Evolutionary conservation across 2,888 invertebrate species (phyloP).

Genomic region (Sminthurinus aureus): DNA sequence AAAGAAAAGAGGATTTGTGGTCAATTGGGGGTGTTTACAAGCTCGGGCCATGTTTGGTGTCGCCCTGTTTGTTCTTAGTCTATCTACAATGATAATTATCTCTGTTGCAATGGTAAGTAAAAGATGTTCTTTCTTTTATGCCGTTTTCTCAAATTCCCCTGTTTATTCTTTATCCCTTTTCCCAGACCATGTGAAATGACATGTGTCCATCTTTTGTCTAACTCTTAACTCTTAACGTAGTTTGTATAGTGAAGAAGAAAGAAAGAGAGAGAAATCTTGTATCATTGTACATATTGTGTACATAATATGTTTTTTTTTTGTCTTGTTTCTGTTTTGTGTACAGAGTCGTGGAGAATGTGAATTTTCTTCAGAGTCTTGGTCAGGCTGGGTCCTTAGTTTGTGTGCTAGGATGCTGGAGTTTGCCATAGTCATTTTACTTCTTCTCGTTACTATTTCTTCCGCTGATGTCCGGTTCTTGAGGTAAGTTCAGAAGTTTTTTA

Average conservation of each 20-base stretch:
- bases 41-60: conserved; percentile 60
- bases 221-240: background rate
- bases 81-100: conserved; percentile 60
- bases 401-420: conserved; percentile 60
- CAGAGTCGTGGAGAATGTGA: conserved; percentile 60
- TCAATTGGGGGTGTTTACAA: conserved; percentile 60
- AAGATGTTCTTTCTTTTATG: background rate
- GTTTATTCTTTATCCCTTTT: background rate
- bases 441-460: conserved; percentile 60
- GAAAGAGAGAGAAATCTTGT: background rate
- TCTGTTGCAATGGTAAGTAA: conserved; percentile 59
- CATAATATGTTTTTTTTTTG: background rate
- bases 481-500: conserved; percentile 50
- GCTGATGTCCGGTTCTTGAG: conserved; percentile 60
- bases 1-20: conserved; percentile 59
- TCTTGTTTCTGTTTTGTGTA: conserved; percentile 20
- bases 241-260: background rate
- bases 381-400: conserved; percentile 60
- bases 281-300: background rate
- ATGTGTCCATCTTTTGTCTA: conserved; percentile 3
- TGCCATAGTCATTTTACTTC: conserved; percentile 61
- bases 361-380: conserved; percentile 57
- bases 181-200: conserved; percentile 19
- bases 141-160: background rate
- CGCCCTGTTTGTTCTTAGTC: conserved; percentile 59